These are phyloP conservation scores for Glareola pratincola DNA, from an alignment of 2,113 vertebrate species.

Conservation along the genomic window DNA sequence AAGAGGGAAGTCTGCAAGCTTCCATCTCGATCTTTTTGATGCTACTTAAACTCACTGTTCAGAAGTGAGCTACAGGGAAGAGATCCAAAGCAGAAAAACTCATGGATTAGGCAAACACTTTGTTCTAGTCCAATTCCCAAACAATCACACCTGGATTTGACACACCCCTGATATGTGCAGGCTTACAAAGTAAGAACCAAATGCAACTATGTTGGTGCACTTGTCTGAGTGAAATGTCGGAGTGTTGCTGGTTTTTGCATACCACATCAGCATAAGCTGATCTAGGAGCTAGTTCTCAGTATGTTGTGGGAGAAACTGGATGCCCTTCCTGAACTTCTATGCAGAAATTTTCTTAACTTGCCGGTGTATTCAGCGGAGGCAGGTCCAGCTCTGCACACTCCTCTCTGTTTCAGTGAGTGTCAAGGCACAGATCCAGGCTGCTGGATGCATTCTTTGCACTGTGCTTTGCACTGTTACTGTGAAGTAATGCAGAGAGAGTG, in stretches of 20 bases:
- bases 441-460: background rate
- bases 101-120: background rate
- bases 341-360: background rate
- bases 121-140: background rate
- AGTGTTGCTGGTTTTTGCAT: background rate
- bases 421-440: background rate
- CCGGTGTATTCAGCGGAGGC: background rate
- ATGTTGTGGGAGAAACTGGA: background rate
- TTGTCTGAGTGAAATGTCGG: background rate
- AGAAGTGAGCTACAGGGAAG: background rate
- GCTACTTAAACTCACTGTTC: background rate
- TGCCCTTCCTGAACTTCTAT: background rate
- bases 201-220: background rate
- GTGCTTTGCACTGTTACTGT: background rate
- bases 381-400: background rate
- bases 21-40: background rate
- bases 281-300: background rate
- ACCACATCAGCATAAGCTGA: background rate
- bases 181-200: background rate
- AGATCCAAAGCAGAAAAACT: background rate
- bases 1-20: constrained; percentile 32
- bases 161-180: background rate
- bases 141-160: background rate
- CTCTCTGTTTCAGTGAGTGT: background rate
- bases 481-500: background rate